Evolutionary conservation across 2,888 invertebrate genomes (phyloP), one percentile per base, ranked within the genome.

Genomic region (Epirrhoe alternata): DNA sequence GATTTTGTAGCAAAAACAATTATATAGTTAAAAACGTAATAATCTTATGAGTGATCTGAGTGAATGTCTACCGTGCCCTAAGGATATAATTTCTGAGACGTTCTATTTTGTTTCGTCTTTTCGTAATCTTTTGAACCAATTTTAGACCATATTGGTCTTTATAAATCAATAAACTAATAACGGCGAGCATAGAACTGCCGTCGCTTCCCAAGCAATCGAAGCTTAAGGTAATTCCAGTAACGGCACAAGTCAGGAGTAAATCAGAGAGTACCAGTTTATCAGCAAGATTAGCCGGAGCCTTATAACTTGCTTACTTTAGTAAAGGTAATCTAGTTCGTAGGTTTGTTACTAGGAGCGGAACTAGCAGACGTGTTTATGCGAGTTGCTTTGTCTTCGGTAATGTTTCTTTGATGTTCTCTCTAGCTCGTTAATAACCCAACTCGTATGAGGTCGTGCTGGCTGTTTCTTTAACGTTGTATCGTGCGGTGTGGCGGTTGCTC

Each of bases 171-270:
- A 33, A 33, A 33, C 33, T 0, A 10, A 12, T 38, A 12, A 54
- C 53, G 8, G 16, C 16, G 5, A 10, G 8, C 33, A 2, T 38
- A 14, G 17, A 14, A n/a, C 51, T 12, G 59, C 10, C 24, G n/a
- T 24, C 1, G 14, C 0, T 16, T 59, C 1, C 14, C 10, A 8
- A 24, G 14, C 42, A 38, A 8, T 8, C 38, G 30, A 33, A 51
- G 17, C 33, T 51, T 38, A 51, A 38, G 30, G 54, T 77, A 79
- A 80, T 77, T 68, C 73, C 71, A 67, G 70, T 71, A 79, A 79
- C 70, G 77, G 74, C 66, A 57, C 53, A 35, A 69, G 75, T 49
- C 64, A 58, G 58, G 68, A 56, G 68, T 79, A 75, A 78, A 76
- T 79, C 78, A 78, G 73, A 57, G 64, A 35, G 57, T 47, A 51